phyloP scores from a whole-genome alignment of 2,797 vertebrate genomes.

The Gobio occitaniae region DNA sequence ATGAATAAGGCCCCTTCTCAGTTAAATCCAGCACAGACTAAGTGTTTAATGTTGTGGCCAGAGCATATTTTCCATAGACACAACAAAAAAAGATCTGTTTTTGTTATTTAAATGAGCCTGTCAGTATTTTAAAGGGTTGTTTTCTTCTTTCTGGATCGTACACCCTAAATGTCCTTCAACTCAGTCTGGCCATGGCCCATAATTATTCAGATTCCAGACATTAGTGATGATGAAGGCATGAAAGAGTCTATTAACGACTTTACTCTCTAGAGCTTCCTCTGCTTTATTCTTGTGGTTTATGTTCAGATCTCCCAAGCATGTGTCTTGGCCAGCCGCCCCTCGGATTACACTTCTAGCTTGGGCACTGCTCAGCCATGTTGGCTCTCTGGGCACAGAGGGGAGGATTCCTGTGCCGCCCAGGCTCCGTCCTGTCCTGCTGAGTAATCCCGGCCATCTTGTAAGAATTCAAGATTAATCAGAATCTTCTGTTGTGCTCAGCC shows the following conservation, averaged over 20 bases:
- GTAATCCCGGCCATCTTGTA: constrained; percentile 54
- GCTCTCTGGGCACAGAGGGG: constrained; percentile 7
- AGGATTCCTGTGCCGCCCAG: constrained; percentile 39
- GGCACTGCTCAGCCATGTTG: constrained; percentile 13
- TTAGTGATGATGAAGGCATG: constrained; percentile 39
- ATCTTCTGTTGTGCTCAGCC: constrained; percentile 37
- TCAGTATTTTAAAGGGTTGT: constrained; percentile 42
- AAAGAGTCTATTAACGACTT: constrained; percentile 45
- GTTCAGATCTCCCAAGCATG: constrained; percentile 37
- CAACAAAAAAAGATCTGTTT: constrained; percentile 23
- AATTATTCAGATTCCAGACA: constrained; percentile 49
- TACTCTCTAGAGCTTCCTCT: constrained; percentile 49
- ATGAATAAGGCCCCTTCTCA: neutral
- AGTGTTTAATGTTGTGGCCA: constrained; percentile 39
- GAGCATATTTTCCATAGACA: constrained; percentile 38
- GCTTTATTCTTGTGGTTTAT: constrained; percentile 33
- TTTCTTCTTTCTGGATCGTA: constrained; percentile 43
- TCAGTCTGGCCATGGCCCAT: constrained; percentile 40
- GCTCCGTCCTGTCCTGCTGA: constrained; percentile 43
- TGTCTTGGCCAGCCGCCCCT: constrained; percentile 47
- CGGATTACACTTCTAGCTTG: constrained; percentile 48
- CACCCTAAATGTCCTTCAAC: constrained; percentile 52
- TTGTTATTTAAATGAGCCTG: constrained; percentile 58
- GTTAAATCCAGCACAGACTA: neutral
- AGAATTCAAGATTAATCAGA: constrained; percentile 58